These are phyloP conservation scores for Anser brachyrhynchus DNA, from an alignment of 2,113 vertebrate genomes.

Conservation along the genomic window DNA sequence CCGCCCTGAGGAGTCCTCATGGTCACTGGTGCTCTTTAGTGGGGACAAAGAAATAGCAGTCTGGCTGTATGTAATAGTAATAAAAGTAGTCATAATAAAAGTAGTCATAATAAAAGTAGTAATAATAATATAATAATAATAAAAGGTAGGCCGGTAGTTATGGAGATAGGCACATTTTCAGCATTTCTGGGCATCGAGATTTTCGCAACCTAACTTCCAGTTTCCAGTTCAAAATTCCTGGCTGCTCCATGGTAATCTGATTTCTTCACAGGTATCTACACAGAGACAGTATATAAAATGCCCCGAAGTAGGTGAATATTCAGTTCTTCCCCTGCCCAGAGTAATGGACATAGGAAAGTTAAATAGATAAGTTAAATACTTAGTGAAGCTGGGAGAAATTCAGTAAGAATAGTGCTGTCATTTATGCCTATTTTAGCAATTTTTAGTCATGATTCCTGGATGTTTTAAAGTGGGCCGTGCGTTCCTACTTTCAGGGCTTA, in stretches of 20 bases:
- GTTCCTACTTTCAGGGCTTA: background rate
- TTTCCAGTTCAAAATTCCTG: background rate
- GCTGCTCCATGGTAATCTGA: background rate
- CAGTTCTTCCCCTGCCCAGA: background rate
- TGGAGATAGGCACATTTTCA: background rate
- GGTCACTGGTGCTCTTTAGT: background rate
- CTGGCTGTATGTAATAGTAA: background rate
- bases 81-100: background rate
- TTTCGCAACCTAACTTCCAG: background rate
- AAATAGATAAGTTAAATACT: background rate
- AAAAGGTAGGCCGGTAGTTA: background rate
- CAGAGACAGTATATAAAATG: background rate
- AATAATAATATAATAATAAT: background rate
- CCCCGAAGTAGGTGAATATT: background rate
- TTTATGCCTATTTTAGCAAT: background rate
- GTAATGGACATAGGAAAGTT: background rate
- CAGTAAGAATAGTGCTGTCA: background rate
- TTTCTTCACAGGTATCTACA: background rate
- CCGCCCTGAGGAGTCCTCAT: background rate
- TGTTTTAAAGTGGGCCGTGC: background rate
- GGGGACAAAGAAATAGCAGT: background rate
- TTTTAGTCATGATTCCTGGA: background rate
- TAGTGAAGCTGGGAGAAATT: background rate
- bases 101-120: too few species aligned
- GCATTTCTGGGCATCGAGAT: background rate